Base-by-base conservation (phyloP, 2,113 vertebrate species). In the Mormoops blainvillei region DNA sequence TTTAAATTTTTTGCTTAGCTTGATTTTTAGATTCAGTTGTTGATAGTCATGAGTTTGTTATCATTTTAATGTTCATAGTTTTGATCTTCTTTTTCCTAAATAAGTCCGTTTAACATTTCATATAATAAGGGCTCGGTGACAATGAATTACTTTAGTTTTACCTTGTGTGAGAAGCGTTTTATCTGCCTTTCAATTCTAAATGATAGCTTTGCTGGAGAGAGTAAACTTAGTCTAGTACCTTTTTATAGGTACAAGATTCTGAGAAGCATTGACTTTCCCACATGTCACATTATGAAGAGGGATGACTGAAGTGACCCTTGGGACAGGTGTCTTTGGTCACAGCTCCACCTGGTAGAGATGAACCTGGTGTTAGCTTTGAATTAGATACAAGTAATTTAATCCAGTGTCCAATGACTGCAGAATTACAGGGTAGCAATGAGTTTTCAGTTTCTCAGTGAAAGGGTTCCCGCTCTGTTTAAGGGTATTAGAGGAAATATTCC, bases 201-300 rank as follows among this genome's bases (percentile, higher is more conserved):
- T 61, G 58, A 28, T 28, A 61, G 58, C 58, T 61, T 61, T 61
- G 24, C 58, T 61, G 24, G 24, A 61, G 26, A 61, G 58, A 61
- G 58, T 12, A 28, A 61, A 26, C 24, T 61, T 61, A 26, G 24
- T 61, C 58, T 28, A 61, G 24, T 61, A 26, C 7, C 2, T 80
- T 85, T 95, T 43, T 11, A 45, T 4, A 77, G 22, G 33, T 36
- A 3, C 2, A n/a, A 45, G 41, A 56, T 58, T 56, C 31, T 41
- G 20, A 92, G 52, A 94, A 43, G 0, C 10, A 54, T 26, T 50
- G 18, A 7, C 8, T 20, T 15, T 94, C 36, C 31, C 22, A 48
- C 1, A 3, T 3, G 1, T 18, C 6, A 45, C 12, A 48, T 2
- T 65, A 4, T 61, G 11, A 41, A 28, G 13, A 81, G 9, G 20